Percentiles rank a stretch among this genome's conserved stretches.
Evolutionary conservation across 2,113 vertebrate genomes (phyloP).

Genomic region (Corythoichthys intestinalis): DNA sequence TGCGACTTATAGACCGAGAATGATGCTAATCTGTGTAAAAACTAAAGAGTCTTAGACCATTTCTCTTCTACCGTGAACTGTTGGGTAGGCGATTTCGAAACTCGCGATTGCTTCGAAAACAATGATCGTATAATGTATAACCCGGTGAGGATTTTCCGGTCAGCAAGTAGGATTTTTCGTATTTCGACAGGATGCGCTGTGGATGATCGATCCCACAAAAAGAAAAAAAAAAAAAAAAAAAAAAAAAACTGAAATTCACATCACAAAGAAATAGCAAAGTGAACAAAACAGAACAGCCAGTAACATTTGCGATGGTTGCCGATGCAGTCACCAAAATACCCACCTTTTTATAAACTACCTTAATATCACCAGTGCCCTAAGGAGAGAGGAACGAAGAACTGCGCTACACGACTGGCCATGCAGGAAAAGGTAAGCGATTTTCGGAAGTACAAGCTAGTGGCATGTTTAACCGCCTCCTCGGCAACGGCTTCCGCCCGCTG

Average conservation of each 20-base stretch:
- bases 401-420: slow-evolving; percentile 70
- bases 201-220: slow-evolving; percentile 49
- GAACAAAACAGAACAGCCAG: slow-evolving; percentile 70
- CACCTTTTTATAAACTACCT: slow-evolving; percentile 65
- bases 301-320: slow-evolving; percentile 68
- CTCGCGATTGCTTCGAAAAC: slow-evolving; percentile 62
- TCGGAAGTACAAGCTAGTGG: slow-evolving; percentile 66
- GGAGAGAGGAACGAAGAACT: slow-evolving; percentile 56
- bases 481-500: slow-evolving; percentile 56
- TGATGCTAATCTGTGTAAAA: slow-evolving; percentile 33
- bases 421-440: slow-evolving; percentile 68
- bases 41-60: neutral
- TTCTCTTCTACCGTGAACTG: slow-evolving; percentile 12
- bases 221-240: slow-evolving; percentile 1
- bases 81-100: slow-evolving; percentile 46
- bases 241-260: slow-evolving; percentile 50
- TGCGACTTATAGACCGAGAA: too few species aligned
- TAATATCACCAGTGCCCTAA: slow-evolving; percentile 60
- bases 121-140: slow-evolving; percentile 53
- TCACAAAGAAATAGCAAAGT: slow-evolving; percentile 66
- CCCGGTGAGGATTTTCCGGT: slow-evolving; percentile 55
- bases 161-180: slow-evolving; percentile 66
- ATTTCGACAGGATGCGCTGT: slow-evolving; percentile 47
- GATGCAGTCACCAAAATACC: slow-evolving; percentile 70
- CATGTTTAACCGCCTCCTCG: slow-evolving; percentile 60